These are phyloP conservation scores for Nyctibius grandis DNA, from an alignment of 2,797 vertebrate genomes.

Conservation along the genomic window DNA sequence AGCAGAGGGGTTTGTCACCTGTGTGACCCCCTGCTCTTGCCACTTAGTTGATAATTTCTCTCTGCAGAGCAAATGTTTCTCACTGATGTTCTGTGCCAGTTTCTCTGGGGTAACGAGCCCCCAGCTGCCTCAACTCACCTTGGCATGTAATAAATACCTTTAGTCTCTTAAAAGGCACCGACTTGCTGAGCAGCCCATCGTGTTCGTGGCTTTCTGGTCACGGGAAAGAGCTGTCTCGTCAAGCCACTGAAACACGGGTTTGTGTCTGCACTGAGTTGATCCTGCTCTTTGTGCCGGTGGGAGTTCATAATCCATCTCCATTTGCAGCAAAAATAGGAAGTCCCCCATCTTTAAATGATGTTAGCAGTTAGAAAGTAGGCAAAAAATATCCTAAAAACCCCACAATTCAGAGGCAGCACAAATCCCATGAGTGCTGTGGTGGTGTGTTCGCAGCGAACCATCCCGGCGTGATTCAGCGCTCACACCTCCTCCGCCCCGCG, in stretches of 20 bases:
- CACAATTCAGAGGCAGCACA: neutral
- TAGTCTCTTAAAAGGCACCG: neutral
- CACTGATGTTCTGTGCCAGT: neutral
- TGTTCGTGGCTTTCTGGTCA: neutral
- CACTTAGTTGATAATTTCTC: neutral
- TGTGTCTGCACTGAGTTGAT: neutral
- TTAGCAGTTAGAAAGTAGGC: neutral
- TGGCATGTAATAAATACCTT: neutral
- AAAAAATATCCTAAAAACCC: neutral
- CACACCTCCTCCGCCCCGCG: neutral
- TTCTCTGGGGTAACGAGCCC: neutral
- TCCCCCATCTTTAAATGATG: neutral
- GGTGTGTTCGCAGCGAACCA: neutral
- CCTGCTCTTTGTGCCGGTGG: neutral
- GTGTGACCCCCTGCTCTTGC: neutral
- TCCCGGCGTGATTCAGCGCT: neutral
- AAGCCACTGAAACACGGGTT: fast-evolving
- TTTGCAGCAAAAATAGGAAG: neutral
- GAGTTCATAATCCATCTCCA: neutral
- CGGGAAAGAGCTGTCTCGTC: neutral
- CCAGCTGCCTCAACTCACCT: neutral
- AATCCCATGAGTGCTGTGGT: fast-evolving
- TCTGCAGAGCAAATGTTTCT: fast-evolving
- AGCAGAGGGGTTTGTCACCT: neutral
- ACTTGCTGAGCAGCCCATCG: fast-evolving